These are phyloP conservation scores for Chaetogeoica ovagalla DNA, from an alignment of 2,888 invertebrate species.

Conservation along the genomic window DNA sequence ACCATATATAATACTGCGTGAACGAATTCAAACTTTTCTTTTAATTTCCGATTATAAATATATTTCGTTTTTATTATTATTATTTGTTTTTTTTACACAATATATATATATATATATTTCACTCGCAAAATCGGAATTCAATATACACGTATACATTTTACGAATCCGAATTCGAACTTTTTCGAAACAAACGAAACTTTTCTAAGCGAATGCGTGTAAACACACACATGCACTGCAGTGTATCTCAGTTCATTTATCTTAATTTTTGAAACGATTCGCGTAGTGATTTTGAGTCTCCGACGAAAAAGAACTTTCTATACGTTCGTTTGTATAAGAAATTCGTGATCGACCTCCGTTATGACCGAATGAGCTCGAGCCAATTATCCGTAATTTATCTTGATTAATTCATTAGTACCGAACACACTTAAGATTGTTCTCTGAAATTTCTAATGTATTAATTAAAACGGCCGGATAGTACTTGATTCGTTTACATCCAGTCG, in stretches of 20 bases:
- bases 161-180: background rate
- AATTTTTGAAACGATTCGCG: background rate
- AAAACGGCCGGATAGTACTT: background rate
- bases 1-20: background rate
- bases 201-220: background rate
- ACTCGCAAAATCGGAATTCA: background rate
- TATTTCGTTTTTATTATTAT: background rate
- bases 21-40: constrained; percentile 9
- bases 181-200: background rate
- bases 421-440: background rate
- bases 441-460: background rate
- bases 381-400: constrained; percentile 25
- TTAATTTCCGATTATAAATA: constrained; percentile 8
- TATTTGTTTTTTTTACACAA: background rate
- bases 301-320: background rate
- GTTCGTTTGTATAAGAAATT: background rate
- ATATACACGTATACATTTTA: background rate
- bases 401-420: constrained; percentile 1
- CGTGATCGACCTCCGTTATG: background rate
- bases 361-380: background rate
- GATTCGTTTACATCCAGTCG: background rate
- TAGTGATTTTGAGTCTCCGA: background rate
- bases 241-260: background rate
- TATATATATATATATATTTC: background rate
- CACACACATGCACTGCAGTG: too few relatives aligned